Evolutionary conservation across 2,797 vertebrate species (phyloP), one percentile per base, ranked within the genome.

Genomic region (Rhynchotus rufescens): DNA sequence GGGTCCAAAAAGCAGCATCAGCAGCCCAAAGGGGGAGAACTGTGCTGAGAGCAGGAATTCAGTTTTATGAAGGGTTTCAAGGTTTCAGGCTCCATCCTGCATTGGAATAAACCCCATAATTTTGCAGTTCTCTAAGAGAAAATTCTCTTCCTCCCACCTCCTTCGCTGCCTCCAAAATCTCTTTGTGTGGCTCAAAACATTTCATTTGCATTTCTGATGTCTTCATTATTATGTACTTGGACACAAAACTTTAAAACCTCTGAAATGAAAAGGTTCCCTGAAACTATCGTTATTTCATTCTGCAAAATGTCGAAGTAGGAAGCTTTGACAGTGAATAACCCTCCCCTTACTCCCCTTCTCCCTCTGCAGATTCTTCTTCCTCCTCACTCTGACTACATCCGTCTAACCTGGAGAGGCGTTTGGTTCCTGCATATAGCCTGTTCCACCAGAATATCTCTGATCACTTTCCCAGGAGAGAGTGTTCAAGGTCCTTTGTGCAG

Each of bases 71-170:
- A 89, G 86, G 89, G 92, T 92, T 87, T 87, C 60, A 88, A 51
- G 84, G 92, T 91, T 92, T 94, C 92, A 94, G 61, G 84, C 73
- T 93, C 86, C 73, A 86, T 92, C 91, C 30, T 90, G 90, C 82
- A 40, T 19, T 80, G 71, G 76, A 96, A 92, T 71, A 91, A 91
- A 92, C 84, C 73, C 88, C 62, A 0, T 62, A 22, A 57, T 87
- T 93, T 75, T 88, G 36, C 79, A 69, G 73, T 40, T 91, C 91
- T 77, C 0, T 0, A 71, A 65, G 83, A 88, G 83, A 86, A 93
- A 94, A 89, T 86, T 94, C 90, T 81, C 89, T 79, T 84, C 92
- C 85, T 95, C 92, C 92, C 90, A 93, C 90, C 94, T 90, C 78
- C 88, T 85, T 91, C 2, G 1, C 73, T 2, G 5, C 75, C 4